Evolutionary conservation across 1,140 invertebrate species (phyloP), one percentile per base, ranked within the genome.

Genomic region (Aphaenogaster rudis): DNA sequence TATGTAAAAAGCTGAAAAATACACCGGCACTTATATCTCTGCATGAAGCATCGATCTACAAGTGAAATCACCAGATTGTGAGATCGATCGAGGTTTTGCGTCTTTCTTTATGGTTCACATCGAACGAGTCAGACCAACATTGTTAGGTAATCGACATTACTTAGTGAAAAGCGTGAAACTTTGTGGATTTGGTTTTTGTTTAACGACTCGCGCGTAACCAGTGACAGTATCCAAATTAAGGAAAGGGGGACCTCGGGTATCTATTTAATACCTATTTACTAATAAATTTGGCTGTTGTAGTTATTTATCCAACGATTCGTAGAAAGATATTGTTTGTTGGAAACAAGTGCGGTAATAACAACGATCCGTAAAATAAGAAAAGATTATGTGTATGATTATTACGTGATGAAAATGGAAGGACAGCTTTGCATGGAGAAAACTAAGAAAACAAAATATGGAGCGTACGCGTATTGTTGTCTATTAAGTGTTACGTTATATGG

Each of bases 401-500:
- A 67, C 45, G 21, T 59, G 28, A 71, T 57, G 17, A n/a, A 50
- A 61, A 28, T 28, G 13, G 17, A 36, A 21, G 8, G 17, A 21
- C 8, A 76, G 3, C 36, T 57, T 52, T 11, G 33, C 9, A 13
- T 13, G 45, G 33, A 54, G 15, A 5, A 76, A 59, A 57, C 3
- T 59, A n/a, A 76, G 45, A 3, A 36, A 50, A 28, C 39, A 50
- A 80, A 72, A 13, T 61, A 39, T 77, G 89, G 87, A 88, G 54
- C 82, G 84, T 90, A 91, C 90, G 63, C 79, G 79, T 90, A 91
- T 91, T 78, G 80, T 90, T 92, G 74, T 90, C 89, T 92, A 86
- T 87, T 93, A 92, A 92, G 74, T 92, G 89, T 92, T 93, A 89
- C 86, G 88, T 91, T 90, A 89, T 90, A 88, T 88, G 93, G 80